phyloP scores from a whole-genome alignment of 2,113 vertebrate genomes.

The Poeciliopsis prolifica region DNA sequence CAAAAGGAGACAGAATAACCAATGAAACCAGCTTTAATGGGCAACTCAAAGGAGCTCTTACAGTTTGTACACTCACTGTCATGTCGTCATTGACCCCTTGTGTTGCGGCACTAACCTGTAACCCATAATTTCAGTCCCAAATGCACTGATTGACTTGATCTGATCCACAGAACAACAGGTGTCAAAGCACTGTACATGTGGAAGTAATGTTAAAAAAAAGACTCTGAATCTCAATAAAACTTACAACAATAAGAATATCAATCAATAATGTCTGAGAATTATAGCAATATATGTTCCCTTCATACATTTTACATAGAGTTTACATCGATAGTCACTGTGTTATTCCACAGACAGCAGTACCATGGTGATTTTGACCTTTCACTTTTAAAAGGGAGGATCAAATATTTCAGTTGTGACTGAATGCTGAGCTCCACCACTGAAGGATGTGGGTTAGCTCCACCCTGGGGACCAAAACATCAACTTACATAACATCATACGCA shows the following conservation, averaged over 20 bases:
- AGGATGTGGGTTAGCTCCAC: constrained; percentile 30
- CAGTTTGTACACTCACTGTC: constrained; percentile 70
- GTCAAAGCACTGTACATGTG: constrained; percentile 67
- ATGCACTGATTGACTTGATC: constrained; percentile 44
- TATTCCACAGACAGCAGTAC: constrained; percentile 58
- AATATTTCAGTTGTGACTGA: constrained; percentile 59
- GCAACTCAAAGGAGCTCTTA: constrained; percentile 66
- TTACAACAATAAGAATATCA: constrained; percentile 73
- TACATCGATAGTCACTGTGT: constrained; percentile 65
- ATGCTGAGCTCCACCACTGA: constrained; percentile 35
- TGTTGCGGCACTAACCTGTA: constrained; percentile 33
- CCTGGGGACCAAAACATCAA: constrained; percentile 52
- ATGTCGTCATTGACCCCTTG: constrained; percentile 47
- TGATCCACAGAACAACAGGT: constrained; percentile 62
- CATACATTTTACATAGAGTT: constrained; percentile 68
- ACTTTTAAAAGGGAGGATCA: constrained; percentile 31
- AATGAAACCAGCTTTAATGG: constrained; percentile 78
- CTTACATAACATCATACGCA: constrained; percentile 54
- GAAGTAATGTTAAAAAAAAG: constrained; percentile 72
- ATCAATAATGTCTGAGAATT: constrained; percentile 67
- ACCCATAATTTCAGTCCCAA: constrained; percentile 27
- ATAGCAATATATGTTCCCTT: constrained; percentile 72
- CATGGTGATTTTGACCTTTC: constrained; percentile 41
- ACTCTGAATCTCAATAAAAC: constrained; percentile 73
- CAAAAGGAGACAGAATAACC: constrained; percentile 50